Conservation (phyloP, 2,888 invertebrate species). For the Laothoe populi region DNA sequence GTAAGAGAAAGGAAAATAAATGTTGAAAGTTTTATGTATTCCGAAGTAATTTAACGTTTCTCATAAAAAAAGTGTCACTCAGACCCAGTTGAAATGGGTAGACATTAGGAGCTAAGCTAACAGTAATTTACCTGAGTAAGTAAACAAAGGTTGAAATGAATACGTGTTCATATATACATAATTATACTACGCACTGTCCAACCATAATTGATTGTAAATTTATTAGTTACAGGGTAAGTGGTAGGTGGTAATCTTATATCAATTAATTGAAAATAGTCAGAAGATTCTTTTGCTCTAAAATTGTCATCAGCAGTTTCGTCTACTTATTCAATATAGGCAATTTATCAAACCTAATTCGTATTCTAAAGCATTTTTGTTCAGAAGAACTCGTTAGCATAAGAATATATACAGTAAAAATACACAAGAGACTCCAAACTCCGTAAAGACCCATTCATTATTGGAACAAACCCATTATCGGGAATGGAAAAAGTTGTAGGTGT, state of each 20-base stretch:
- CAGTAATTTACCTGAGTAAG: neutral
- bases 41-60: neutral
- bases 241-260: no score
- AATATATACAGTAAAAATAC: neutral
- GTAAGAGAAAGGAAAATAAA: neutral
- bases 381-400: neutral
- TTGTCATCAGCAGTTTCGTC: no score
- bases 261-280: no score
- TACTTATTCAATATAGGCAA: no score
- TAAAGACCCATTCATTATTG: slow-evolving; percentile 13
- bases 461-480: slow-evolving; percentile 17
- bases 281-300: no score
- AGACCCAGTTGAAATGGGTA: slow-evolving; percentile 1
- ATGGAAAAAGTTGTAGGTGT: slow-evolving; percentile 13
- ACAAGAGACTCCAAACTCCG: neutral
- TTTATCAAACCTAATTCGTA: no score
- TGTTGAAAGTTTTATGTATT: neutral
- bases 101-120: neutral
- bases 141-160: neutral
- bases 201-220: no score
- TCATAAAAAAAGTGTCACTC: neutral
- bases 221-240: no score
- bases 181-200: no score
- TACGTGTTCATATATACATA: no score
- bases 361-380: no score